Conservation (phyloP, 2,113 vertebrate genomes). For the Proterorhinus semilunaris region DNA sequence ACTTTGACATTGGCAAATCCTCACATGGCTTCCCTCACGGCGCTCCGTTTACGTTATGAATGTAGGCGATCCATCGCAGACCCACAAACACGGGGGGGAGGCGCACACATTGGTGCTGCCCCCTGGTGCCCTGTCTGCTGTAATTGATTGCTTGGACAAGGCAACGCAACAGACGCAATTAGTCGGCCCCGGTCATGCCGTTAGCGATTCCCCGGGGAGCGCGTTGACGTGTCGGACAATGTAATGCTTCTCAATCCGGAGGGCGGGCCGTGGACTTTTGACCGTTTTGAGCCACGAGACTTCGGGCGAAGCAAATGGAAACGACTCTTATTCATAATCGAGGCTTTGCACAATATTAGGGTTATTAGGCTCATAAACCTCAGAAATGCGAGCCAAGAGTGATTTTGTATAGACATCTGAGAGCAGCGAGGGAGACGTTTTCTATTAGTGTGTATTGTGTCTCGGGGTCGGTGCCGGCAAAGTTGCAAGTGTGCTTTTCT, state of each 20-base stretch:
- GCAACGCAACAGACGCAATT: slow-evolving; percentile 69
- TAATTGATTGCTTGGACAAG: slow-evolving; percentile 72
- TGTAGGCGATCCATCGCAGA: slow-evolving; percentile 4
- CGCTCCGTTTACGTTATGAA: neutral
- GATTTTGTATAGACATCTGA: too few relatives aligned
- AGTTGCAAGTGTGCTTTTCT: too few relatives aligned
- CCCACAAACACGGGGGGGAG: slow-evolving; percentile 14
- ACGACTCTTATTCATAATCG: too few relatives aligned
- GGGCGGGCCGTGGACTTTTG: slow-evolving; percentile 38
- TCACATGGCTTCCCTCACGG: slow-evolving; percentile 8
- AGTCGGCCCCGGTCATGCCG: slow-evolving; percentile 63
- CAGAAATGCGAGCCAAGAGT: too few relatives aligned
- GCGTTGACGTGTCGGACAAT: slow-evolving; percentile 38
- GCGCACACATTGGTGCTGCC: slow-evolving; percentile 14
- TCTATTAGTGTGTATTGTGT: too few relatives aligned
- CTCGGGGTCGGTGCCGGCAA: too few relatives aligned
- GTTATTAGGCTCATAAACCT: too few relatives aligned
- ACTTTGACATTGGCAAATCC: slow-evolving; percentile 13
- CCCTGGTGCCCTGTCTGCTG: slow-evolving; percentile 32
- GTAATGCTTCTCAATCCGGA: neutral
- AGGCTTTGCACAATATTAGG: too few relatives aligned
- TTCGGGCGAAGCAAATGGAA: too few relatives aligned
- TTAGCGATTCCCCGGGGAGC: slow-evolving; percentile 45
- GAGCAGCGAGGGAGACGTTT: too few relatives aligned
- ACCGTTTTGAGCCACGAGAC: neutral